Evolutionary conservation across 2,113 vertebrate genomes (phyloP).

Genomic region (Hemiscyllium ocellatum): DNA sequence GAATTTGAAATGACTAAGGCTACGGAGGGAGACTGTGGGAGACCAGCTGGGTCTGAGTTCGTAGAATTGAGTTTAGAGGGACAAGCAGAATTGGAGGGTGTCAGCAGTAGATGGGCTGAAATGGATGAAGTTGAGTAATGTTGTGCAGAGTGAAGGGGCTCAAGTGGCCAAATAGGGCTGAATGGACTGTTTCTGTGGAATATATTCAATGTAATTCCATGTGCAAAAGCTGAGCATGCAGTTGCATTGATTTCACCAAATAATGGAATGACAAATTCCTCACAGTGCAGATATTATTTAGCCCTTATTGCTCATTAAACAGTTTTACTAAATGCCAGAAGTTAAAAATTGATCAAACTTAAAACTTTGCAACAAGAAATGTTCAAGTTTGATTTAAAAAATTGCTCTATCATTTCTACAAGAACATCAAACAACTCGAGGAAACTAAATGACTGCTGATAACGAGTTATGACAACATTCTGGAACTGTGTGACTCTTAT

Average conservation of each 20-base stretch:
- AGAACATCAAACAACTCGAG: neutral
- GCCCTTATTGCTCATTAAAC: neutral
- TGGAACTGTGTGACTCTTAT: neutral
- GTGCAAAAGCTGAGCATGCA: neutral
- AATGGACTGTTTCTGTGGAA: too few species aligned
- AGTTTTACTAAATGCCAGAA: neutral
- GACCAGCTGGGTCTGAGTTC: too few species aligned
- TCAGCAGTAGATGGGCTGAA: too few species aligned
- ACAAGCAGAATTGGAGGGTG: neutral
- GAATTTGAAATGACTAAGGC: too few species aligned
- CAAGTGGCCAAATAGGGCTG: neutral
- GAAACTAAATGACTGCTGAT: neutral
- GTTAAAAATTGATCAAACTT: neutral
- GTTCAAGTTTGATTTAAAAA: neutral
- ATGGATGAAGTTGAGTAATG: too few species aligned
- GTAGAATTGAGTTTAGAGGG: too few species aligned
- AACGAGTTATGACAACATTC: neutral
- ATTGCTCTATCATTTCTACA: neutral
- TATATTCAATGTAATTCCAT: neutral
- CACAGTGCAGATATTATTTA: neutral
- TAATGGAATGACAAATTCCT: neutral
- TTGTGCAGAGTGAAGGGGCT: neutral
- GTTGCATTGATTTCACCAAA: neutral
- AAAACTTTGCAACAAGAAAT: neutral
- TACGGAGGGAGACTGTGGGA: too few species aligned